Base-by-base conservation (phyloP, 2,113 vertebrate species). In the Hippocampus guttulatus region DNA sequence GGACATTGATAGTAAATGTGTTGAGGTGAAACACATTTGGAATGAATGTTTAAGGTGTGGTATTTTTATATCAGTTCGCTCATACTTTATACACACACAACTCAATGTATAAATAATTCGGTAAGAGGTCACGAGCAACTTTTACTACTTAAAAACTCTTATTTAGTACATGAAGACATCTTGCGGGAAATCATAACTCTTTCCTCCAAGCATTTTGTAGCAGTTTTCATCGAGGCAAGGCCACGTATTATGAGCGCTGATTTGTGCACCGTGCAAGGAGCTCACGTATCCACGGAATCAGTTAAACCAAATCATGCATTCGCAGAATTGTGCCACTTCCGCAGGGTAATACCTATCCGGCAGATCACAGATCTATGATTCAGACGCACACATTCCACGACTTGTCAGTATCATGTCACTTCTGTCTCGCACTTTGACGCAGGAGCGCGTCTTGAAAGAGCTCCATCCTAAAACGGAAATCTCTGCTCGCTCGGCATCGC, bases 371-470 rank as follows among this genome's bases (percentile, higher is more conserved):
- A 30, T 69, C 2, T 40, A 18, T 25, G 49, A 62, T 51, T 30
- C 52, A 12, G 5, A 16, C 20, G 30, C 40, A 21, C 40, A 7
- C 63, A 64, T 43, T 45, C 63, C n/a, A 47, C 12, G 41, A 65
- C n/a, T 47, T 41, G 12, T 20, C 16, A 20, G 58, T 52, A 54
- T 68, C 66, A 54, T 18, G 47, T 75, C 62, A 73, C 5, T 73
- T 16, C 43, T 21, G 40, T 76, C 21, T 74, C 40, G 5, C 27
- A 33, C 55, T 75, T 55, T 14, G 49, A 33, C 68, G 54, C 61
- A 60, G 27, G 33, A 75, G 33, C 51, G 27, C 67, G 51, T 66
- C 75, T 63, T n/a, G 75, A 78, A 68, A 63, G 67, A 80, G 45
- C 55, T 65, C 60, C 74, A 73, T 68, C 55, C 67, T 76, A 33